Base-by-base conservation (phyloP, 30 jellyfish, hydroid and myxozoan species). In the Catostylus mosaicus region DNA sequence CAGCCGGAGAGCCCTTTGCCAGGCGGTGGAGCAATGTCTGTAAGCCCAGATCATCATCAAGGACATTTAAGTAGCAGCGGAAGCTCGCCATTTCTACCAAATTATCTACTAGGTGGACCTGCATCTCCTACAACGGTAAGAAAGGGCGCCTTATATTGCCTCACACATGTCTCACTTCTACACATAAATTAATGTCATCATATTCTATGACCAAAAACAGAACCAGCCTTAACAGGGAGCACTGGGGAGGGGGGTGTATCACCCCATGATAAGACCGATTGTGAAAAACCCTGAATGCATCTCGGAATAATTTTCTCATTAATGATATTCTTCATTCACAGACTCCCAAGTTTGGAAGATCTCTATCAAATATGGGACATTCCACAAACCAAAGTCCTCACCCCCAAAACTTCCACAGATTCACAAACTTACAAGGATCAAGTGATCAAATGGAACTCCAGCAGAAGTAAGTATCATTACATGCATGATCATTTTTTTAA, bases 101-200 rank as follows among this genome's bases (percentile, higher is more conserved):
- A 76, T 37, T 76, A 76, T 57, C 51, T 76, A 9, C 68, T 76
- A 27, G 88, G 88, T 3, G 77, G 77, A 18, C 57, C 88, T 20
- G 75, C 68, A 0, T 76, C 88, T 4, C 88, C 88, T 0, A 7
- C 88, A 23, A 59, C 78, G 75, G 88, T 76, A 76, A 54, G 80
- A 61, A 14, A 43, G n/a, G n/a, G n/a, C n/a, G n/a, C n/a, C n/a
- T n/a, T n/a, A n/a, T n/a, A n/a, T n/a, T n/a, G n/a, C n/a, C n/a
- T n/a, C n/a, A n/a, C n/a, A n/a, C n/a, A n/a, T n/a, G n/a, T n/a
- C n/a, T n/a, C n/a, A n/a, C n/a, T n/a, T n/a, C n/a, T n/a, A n/a
- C n/a, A n/a, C n/a, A n/a, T n/a, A n/a, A n/a, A n/a, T n/a, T n/a
- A n/a, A n/a, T n/a, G n/a, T n/a, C n/a, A n/a, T n/a, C n/a, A n/a